These are phyloP conservation scores for Cygnus olor DNA, from an alignment of 2,797 vertebrate genomes.

Conservation along the genomic window DNA sequence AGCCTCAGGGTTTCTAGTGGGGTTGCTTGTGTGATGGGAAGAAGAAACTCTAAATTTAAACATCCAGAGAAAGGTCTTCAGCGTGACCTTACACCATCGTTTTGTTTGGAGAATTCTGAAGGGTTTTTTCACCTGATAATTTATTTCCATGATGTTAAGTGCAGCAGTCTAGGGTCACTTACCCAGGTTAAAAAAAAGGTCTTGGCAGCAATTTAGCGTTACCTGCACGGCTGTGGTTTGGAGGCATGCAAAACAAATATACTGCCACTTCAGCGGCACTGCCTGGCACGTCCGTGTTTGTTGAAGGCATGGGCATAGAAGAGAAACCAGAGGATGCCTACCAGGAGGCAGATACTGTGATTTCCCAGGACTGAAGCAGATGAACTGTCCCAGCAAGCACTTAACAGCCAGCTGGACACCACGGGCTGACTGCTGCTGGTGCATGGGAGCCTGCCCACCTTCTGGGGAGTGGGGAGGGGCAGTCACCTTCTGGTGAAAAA, in stretches of 20 bases:
- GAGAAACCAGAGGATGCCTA: not conserved
- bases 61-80: not conserved
- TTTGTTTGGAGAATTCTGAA: not conserved
- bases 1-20: not conserved
- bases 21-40: not conserved
- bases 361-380: not conserved
- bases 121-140: not conserved
- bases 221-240: not conserved
- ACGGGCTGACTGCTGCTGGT: not conserved
- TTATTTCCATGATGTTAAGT: not conserved
- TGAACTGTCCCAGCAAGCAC: not conserved
- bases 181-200: not conserved
- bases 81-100: accelerated
- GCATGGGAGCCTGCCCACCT: accelerated
- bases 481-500: not conserved
- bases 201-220: not conserved
- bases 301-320: not conserved
- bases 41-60: not conserved
- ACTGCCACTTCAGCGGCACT: accelerated
- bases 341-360: not conserved
- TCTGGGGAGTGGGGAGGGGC: not conserved
- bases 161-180: not conserved
- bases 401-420: not conserved
- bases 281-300: not conserved
- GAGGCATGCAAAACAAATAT: not conserved